Base-by-base conservation (phyloP, 2,888 invertebrate species). In the Tanypteryx hageni region DNA sequence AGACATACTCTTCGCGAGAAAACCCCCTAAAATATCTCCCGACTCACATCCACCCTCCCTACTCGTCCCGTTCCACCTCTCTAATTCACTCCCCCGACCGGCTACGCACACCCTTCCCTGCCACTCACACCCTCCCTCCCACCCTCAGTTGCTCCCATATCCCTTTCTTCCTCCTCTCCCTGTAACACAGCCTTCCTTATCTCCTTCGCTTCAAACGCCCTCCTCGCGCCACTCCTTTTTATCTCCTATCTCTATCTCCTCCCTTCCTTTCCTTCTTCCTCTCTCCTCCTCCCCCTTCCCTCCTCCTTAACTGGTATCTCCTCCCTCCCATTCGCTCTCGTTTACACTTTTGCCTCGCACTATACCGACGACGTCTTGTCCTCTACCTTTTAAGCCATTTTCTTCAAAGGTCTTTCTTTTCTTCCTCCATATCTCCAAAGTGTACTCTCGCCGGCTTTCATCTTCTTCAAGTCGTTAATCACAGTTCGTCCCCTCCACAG, bases 81-180 rank as follows among this genome's bases (percentile, higher is more conserved):
- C 76, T 89, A 89, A 89, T 89, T 89, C 86, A 86, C 86, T 86
- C 86, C 68, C 18, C 27, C 64, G 64, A 13, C 18, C 44, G 64
- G 44, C 44, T 3, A 44, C 44, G 68, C 44, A n/a, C 89, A 31
- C 9, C 61, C 89, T 64, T n/a, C 68, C n/a, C 64, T 89, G 89
- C 64, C 89, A 89, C 64, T 89, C 89, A 89, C 9, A 64, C 11
- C 56, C 86, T 57, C 18, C 58, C 85, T 22, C 58, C n/a, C 64
- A 7, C n/a, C 64, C 68, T 68, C 68, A 0, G 22, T 76, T 76
- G 22, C 76, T 76, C 11, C 76, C 76, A 76, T 76, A 22, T 76
- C 27, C 76, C 76, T n/a, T 27, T 27, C 27, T 22, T 76, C 13
- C 22, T 22, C 68, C 22, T n/a, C 68, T 44, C 18, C 5, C 44